Evolutionary conservation across 2,113 vertebrate species (phyloP), one percentile per base, ranked within the genome.

Genomic region (Lagopus leucura): DNA sequence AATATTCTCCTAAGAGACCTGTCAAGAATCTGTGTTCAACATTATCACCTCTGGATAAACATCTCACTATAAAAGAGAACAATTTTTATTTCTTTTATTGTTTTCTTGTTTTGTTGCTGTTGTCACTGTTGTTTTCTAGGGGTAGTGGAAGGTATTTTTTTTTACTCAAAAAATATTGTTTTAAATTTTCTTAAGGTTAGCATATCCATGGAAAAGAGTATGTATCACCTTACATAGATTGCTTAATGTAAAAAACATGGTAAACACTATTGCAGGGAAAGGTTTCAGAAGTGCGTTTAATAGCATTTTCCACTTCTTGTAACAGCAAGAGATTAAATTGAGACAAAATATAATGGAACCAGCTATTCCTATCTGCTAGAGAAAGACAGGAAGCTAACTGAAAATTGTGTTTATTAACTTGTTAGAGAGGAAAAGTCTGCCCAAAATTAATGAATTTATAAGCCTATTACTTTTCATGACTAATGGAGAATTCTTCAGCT

Each of bases 281-380:
- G 87, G 83, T 96, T 97, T 97, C 91, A 90, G 79, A 97, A 97
- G 95, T 96, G 93, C 91, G 38, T 97, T 98, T 98, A 98, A 97
- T 98, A 98, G 96, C 96, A 93, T 98, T 98, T 98, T 98, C 97
- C 95, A 96, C 97, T 97, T 96, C 95, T 97, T 4, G 3, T 95
- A 97, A 96, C 94, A 97, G 94, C 40, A 20, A 97, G 86, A 94
- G 97, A 98, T 98, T 97, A 97, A 97, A 96, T 16, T 50, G 85
- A 96, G 93, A 95, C 75, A 96, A 95, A 96, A 93, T 79, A 54
- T 97, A 97, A 97, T 96, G 95, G 94, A 97, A 95, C 94, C 71
- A 85, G 74, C 71, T 90, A 65, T 84, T 87, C 66, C 90, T 92
- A 89, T 95, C 92, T 92, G 75, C 94, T 76, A 80, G 64, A 94